Base-by-base conservation (phyloP, 2,888 invertebrate species). In the Dione juno region DNA sequence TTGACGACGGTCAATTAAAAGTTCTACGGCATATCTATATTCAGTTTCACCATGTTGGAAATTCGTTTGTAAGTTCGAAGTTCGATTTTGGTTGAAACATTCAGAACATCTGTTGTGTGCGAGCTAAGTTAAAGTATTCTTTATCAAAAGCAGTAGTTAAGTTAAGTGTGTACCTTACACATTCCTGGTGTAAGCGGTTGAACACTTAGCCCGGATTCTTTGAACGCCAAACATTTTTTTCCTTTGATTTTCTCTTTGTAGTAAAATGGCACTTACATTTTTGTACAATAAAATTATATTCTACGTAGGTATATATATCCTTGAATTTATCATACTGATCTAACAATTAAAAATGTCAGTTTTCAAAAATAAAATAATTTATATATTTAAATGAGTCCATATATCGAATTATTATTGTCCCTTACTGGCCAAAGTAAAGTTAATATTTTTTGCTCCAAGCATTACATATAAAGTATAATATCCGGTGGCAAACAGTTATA, bases 141-240 rank as follows among this genome's bases (percentile, higher is more conserved):
- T 70, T 72, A 74, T 70, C 68, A 66, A 53, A 74, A 72, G 37
- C 16, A 64, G 70, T 66, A 61, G 61, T 67, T 72, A n/a, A 43
- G 50, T 69, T 67, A 66, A 72, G 52, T 63, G 58, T 57, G 50
- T 53, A 61, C 66, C 69, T 57, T 53, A 64, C 63, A 57, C 57
- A 71, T 73, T 73, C 73, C 66, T 21, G 28, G 61, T 69, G 58
- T 68, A 75, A 75, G 69, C 73, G 67, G 54, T 65, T 69, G 48
- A 69, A 74, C 72, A 70, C 75, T 75, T 75, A 70, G 64, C 69
- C 63, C 13, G 48, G 65, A 69, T 73, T 67, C 63, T 72, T 70
- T 41, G 40, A 69, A 66, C 67, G 61, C 43, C 40, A 50, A 59
- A 72, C 53, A 72, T 71, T 66, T 64, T 69, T 73, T 50, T 40